Percentiles rank a stretch among this genome's conserved stretches.
Evolutionary conservation across 2,113 vertebrate species (phyloP).

Genomic region (Brachypodius melanocephalos): DNA sequence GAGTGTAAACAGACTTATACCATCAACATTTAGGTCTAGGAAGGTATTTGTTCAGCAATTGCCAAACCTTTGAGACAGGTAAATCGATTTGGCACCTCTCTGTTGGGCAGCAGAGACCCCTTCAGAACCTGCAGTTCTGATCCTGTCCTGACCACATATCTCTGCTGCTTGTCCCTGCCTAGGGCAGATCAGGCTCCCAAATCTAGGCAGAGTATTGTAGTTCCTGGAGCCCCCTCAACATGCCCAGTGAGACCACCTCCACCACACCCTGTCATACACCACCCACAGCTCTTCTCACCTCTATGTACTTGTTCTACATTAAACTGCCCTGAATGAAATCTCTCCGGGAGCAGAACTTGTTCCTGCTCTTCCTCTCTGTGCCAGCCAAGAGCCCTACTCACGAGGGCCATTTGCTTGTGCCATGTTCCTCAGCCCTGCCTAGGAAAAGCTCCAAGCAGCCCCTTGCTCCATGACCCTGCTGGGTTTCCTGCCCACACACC

Average conservation of each 20-base stretch:
- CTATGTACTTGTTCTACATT: not conserved
- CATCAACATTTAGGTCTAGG: not conserved
- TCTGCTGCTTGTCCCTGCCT: not conserved
- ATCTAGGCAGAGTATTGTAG: not conserved
- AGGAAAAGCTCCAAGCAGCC: not conserved
- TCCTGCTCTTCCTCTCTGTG: not conserved
- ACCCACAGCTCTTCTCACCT: not conserved
- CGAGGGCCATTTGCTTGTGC: not conserved
- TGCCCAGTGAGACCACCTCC: not conserved
- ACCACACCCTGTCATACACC: not conserved
- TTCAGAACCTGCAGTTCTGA: not conserved
- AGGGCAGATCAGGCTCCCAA: not conserved
- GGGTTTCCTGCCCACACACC: not conserved
- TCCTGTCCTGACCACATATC: not conserved
- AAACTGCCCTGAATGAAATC: not conserved
- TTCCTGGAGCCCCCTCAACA: not conserved
- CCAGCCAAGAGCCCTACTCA: not conserved
- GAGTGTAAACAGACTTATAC: not conserved
- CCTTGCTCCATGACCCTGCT: accelerated
- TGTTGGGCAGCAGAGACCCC: not conserved
- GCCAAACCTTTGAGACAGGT: not conserved
- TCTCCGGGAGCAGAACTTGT: not conserved
- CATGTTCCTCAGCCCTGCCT: not conserved
- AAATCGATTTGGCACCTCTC: not conserved
- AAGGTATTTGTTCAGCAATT: not conserved